Percentiles rank a stretch among this genome's conserved stretches.
phyloP scores from a whole-genome alignment of 2,888 invertebrate genomes.

The Coremacera marginata region DNA sequence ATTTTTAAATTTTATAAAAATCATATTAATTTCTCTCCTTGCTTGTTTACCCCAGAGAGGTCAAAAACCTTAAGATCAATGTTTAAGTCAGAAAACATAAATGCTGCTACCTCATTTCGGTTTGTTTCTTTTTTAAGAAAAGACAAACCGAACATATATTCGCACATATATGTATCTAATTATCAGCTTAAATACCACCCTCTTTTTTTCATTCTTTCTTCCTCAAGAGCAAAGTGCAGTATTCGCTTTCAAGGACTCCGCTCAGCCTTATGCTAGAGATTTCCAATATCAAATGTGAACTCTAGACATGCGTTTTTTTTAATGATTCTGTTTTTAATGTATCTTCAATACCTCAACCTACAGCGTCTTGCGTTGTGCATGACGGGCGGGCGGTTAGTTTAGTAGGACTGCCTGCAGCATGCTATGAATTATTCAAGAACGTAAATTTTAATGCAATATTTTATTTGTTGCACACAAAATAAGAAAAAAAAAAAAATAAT shows the following conservation, averaged over 20 bases:
- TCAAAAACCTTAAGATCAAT: too few relatives aligned
- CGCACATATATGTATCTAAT: too few relatives aligned
- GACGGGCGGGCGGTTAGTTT: neutral
- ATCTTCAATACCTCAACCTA: neutral
- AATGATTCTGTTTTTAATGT: neutral
- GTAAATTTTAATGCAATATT: constrained; percentile 30
- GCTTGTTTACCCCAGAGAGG: too few relatives aligned
- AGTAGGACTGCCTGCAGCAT: constrained; percentile 4
- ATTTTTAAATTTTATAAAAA: too few relatives aligned
- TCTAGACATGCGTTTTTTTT: neutral
- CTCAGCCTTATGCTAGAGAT: neutral
- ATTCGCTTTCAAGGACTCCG: constrained; percentile 17
- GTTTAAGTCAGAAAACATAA: neutral
- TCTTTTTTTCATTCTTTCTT: too few relatives aligned
- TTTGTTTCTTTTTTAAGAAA: too few relatives aligned
- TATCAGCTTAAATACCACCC: too few relatives aligned
- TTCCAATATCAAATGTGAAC: constrained; percentile 15
- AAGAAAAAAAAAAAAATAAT: neutral
- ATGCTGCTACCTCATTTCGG: neutral
- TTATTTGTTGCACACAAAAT: constrained; percentile 11
- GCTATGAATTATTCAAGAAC: constrained; percentile 33
- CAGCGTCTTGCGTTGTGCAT: neutral
- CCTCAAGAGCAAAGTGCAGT: neutral
- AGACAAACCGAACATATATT: too few relatives aligned
- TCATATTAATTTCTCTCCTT: too few relatives aligned